Conservation (phyloP, 1,140 invertebrate species). For the Holotrichia oblita region DNA sequence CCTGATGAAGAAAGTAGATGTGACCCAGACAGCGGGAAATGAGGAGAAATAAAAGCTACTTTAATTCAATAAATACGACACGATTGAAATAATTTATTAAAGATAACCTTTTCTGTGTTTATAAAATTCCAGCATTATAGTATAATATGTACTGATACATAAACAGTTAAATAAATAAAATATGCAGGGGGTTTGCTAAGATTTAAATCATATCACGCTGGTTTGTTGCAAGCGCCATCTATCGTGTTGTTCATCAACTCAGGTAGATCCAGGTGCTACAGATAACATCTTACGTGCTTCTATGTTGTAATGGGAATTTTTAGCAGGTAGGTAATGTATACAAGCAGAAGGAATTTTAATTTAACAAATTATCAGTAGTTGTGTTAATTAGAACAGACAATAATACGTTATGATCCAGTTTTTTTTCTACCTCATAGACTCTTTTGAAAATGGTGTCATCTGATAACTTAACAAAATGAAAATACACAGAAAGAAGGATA, state of each 20-base stretch:
- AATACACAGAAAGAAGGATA: too few relatives aligned
- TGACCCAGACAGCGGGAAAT: not conserved
- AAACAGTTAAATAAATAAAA: not conserved
- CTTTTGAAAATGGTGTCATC: too few relatives aligned
- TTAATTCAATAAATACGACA: constrained; percentile 9
- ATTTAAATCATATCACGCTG: not conserved
- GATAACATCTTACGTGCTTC: constrained; percentile 17
- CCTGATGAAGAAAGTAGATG: not conserved
- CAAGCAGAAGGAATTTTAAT: too few relatives aligned
- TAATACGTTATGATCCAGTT: too few relatives aligned
- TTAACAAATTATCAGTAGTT: too few relatives aligned
- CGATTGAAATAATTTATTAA: not conserved
- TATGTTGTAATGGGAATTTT: too few relatives aligned
- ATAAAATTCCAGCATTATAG: too few relatives aligned
- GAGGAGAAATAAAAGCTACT: not conserved
- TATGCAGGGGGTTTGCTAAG: not conserved
- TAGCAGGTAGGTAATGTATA: too few relatives aligned
- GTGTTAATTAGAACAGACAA: too few relatives aligned
- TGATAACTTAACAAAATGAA: too few relatives aligned
- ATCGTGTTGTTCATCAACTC: not conserved
- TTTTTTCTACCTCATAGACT: too few relatives aligned
- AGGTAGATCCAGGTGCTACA: constrained; percentile 15
- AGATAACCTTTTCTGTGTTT: too few relatives aligned
- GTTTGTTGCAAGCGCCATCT: not conserved
- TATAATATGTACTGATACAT: not conserved